Evolutionary conservation across 2,888 invertebrate genomes (phyloP), one percentile per base, ranked within the genome.

Genomic region (Cerceris rybyensis): DNA sequence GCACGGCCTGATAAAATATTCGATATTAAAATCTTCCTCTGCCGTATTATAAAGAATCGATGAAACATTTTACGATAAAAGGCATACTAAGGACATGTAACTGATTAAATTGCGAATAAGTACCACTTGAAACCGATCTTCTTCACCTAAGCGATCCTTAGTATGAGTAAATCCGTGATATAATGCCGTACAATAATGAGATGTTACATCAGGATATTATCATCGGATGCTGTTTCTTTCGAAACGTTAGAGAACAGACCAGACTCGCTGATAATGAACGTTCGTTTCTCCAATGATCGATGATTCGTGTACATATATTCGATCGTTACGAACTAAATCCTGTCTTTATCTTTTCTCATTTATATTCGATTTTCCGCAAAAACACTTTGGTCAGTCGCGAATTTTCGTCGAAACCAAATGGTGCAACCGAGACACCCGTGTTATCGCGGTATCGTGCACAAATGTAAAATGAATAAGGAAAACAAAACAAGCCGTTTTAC

Each of bases 361-460:
- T 64, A 55, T 50, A 28, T 69, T 68, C 65, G 28, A 55, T 64
- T 43, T 70, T 72, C 70, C 76, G 57, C 79, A 64, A 64, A 67
- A 71, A 64, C 58, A 50, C 49, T 42, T 28, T 42, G 68, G 46
- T 2, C 65, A 54, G 17, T 46, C 54, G 64, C 65, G 46, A 55
- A 65, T 43, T 39, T 65, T 78, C 42, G 61, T 66, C 58, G 69
- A 66, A 75, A 71, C 70, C 60, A 69, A 39, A 17, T 39, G 39
- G 17, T 46, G 16, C 17, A 70, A 65, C 65, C 9, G 50, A 55
- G 55, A 57, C 67, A 55, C 46, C 41, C n/a, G 55, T 17, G 17
- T 46, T 46, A 13, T 28, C 28, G 28, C 28, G 46, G 14, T 54
- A 17, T 11, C 68, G 42, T 63, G 46, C 66, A 70, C 70, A 58